Conservation (phyloP, 2,888 invertebrate genomes). For the Zhengitettix transpicula region DNA sequence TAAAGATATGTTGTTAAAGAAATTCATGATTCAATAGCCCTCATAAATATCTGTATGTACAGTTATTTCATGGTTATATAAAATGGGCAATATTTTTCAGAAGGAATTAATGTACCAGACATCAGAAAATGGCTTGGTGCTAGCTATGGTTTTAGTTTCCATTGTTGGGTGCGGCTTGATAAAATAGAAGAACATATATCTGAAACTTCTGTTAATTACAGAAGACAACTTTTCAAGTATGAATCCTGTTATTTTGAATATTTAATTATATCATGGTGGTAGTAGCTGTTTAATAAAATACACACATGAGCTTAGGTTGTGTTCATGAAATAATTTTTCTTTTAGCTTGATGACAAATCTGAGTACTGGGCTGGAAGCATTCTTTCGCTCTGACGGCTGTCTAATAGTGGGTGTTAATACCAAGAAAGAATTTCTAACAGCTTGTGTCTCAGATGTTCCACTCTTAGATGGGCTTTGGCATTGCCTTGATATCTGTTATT, state of each 20-base stretch:
- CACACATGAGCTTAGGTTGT: too few species aligned
- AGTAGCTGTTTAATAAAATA: too few species aligned
- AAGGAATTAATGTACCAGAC: constrained; percentile 36
- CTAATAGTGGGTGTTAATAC: constrained; percentile 37
- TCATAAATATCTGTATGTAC: too few species aligned
- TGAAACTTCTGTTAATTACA: constrained; percentile 14
- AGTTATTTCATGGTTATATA: too few species aligned
- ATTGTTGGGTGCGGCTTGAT: constrained; percentile 36
- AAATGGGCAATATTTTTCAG: constrained; percentile 19
- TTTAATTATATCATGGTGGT: too few species aligned
- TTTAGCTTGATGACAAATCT: constrained; percentile 31
- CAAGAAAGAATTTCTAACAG: constrained; percentile 37
- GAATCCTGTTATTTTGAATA: not conserved
- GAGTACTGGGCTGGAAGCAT: constrained; percentile 40
- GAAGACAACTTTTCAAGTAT: constrained; percentile 34
- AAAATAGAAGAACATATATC: not conserved
- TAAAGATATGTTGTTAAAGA: too few species aligned
- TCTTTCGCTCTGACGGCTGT: constrained; percentile 34
- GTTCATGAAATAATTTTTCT: constrained; percentile 1
- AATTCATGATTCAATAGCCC: too few species aligned
- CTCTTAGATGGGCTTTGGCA: constrained; percentile 36
- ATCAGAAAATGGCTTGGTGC: constrained; percentile 39
- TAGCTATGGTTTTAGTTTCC: constrained; percentile 39
- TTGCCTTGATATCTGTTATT: constrained; percentile 32
- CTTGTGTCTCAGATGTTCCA: constrained; percentile 28